These are phyloP conservation scores for Porites evermanni DNA, from an alignment of 92 coral and sea anemone species.

Conservation along the genomic window DNA sequence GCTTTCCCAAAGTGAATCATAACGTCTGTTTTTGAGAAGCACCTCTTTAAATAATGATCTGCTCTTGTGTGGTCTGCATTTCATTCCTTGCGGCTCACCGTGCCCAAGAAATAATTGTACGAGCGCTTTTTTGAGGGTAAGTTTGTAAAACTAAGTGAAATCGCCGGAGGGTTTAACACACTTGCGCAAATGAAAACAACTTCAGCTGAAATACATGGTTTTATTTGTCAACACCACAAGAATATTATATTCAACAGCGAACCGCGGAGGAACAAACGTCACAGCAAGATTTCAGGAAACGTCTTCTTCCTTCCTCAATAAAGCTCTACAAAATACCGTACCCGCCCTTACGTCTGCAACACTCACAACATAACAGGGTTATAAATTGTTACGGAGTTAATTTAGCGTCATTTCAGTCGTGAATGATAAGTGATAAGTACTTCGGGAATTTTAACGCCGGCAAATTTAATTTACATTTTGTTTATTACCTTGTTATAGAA, in stretches of 20 bases:
- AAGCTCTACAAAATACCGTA: constrained; percentile 1
- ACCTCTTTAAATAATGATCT: no score
- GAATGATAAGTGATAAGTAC: constrained; percentile 15
- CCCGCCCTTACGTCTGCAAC: background rate
- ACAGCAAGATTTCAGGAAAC: constrained; percentile 3
- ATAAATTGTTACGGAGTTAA: constrained; percentile 21
- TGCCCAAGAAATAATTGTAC: background rate
- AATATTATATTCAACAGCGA: constrained; percentile 14
- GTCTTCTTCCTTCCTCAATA: constrained; percentile 28
- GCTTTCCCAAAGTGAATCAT: background rate
- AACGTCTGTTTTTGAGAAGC: background rate
- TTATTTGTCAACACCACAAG: constrained; percentile 35
- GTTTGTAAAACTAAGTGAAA: background rate
- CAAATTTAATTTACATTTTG: constrained; percentile 30
- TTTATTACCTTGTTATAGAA: constrained; percentile 10
- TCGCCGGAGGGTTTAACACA: constrained; percentile 32
- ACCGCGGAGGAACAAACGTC: constrained; percentile 14
- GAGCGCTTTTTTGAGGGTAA: background rate
- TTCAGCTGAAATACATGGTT: constrained; percentile 4
- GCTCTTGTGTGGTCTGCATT: background rate
- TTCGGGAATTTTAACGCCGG: constrained; percentile 2
- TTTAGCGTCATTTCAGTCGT: constrained; percentile 25
- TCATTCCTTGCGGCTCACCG: background rate
- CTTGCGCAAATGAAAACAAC: constrained; percentile 10
- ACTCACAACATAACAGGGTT: background rate